A percentile compares a stretch with the other conserved stretches of the same genome.
Evolutionary conservation across 2,888 invertebrate species (phyloP).

Genomic region (Mellilla xanthometata): DNA sequence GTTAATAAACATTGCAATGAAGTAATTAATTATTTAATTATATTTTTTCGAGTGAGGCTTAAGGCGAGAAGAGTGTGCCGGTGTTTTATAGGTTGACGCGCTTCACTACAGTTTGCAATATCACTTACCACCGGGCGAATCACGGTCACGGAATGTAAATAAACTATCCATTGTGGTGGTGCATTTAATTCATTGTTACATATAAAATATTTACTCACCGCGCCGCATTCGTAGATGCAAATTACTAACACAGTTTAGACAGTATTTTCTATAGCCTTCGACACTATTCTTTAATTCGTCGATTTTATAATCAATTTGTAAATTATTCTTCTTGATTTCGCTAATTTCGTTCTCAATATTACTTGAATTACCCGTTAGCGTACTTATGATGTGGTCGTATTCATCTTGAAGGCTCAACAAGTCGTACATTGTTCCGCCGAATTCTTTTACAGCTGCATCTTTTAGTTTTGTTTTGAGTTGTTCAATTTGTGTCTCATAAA

Average conservation of each 20-base stretch:
- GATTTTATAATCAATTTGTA: slow-evolving; percentile 15
- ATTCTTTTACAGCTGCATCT: slow-evolving; percentile 38
- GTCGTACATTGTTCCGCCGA: slow-evolving; percentile 46
- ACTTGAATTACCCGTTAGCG: slow-evolving; percentile 7
- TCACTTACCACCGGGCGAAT: no score
- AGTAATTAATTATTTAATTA: no score
- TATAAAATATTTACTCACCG: slow-evolving; percentile 7
- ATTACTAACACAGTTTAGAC: slow-evolving; percentile 31
- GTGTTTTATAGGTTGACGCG: no score
- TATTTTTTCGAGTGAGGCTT: no score
- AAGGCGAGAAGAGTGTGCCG: no score
- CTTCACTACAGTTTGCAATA: no score
- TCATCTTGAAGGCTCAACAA: slow-evolving; percentile 47
- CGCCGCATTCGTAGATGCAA: neutral
- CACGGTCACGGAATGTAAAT: no score
- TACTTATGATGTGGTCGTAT: slow-evolving; percentile 35
- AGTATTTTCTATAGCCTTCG: slow-evolving; percentile 35
- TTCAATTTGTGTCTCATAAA: neutral
- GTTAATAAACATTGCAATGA: no score
- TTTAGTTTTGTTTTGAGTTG: slow-evolving; percentile 35
- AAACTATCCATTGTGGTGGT: no score
- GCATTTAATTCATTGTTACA: no score
- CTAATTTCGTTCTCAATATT: neutral
- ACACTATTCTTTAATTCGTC: slow-evolving; percentile 28
- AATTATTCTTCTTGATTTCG: slow-evolving; percentile 19